Percentiles rank a stretch among this genome's conserved stretches.
phyloP scores from a whole-genome alignment of 2,888 invertebrate species.

The Byasa hedistus region DNA sequence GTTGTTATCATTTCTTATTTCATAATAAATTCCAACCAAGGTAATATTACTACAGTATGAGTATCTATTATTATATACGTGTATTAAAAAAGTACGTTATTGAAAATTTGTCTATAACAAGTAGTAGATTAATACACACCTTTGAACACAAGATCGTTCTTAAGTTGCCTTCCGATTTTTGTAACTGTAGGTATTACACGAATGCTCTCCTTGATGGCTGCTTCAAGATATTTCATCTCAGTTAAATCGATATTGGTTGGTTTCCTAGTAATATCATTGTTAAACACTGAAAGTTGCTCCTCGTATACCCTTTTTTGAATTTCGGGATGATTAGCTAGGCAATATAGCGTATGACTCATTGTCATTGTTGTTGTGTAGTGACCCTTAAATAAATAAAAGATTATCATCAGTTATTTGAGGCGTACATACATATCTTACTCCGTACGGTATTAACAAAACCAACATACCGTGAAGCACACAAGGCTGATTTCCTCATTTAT shows the following conservation, averaged over 20 bases:
- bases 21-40: no score
- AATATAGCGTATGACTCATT: conserved; percentile 43
- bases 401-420: conserved; percentile 6
- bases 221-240: conserved; percentile 50
- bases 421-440: background rate
- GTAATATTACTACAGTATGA: background rate
- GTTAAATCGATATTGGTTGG: conserved; percentile 41
- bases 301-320: conserved; percentile 42
- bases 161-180: conserved; percentile 44
- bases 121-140: conserved; percentile 33
- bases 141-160: conserved; percentile 42
- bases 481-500: conserved; percentile 46
- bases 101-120: background rate
- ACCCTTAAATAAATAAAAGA: conserved; percentile 34
- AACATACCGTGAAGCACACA: conserved; percentile 43
- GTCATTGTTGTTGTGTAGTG: conserved; percentile 47
- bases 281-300: conserved; percentile 42
- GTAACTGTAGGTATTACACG: conserved; percentile 45
- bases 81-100: background rate
- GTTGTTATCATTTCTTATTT: no score
- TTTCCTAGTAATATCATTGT: conserved; percentile 36
- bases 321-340: conserved; percentile 42
- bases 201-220: conserved; percentile 46
- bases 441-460: background rate
- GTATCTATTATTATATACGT: no score